phyloP scores from a whole-genome alignment of 2,113 vertebrate genomes.

The Phodopus roborovskii region DNA sequence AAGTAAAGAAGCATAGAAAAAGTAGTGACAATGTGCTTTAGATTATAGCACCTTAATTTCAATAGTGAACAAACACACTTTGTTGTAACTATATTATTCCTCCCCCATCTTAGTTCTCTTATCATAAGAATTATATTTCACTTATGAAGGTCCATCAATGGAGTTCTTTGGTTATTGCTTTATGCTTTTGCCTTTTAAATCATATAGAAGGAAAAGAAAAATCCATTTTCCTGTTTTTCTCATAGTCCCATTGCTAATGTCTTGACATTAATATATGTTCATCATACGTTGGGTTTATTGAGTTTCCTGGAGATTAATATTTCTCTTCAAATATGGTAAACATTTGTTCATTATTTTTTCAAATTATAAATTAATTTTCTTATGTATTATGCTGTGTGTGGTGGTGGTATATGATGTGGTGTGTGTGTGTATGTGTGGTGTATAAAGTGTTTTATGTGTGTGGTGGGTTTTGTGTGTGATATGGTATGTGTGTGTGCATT shows the following conservation, averaged over 20 bases:
- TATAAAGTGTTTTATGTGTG: not conserved
- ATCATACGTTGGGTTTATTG: conserved; percentile 22
- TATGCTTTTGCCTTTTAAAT: conserved; percentile 31
- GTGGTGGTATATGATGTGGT: not conserved
- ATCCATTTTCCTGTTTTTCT: conserved; percentile 10
- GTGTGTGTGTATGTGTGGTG: not conserved
- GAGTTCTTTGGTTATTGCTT: not conserved
- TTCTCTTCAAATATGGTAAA: not conserved
- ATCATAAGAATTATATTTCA: not conserved
- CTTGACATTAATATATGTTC: not conserved
- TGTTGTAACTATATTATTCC: not conserved
- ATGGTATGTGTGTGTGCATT: not conserved
- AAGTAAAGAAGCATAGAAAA: not conserved
- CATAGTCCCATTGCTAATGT: not conserved
- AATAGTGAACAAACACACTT: not conserved
- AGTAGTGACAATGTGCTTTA: not conserved
- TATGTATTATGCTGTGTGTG: not conserved
- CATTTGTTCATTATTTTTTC: not conserved
- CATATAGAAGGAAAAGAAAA: conserved; percentile 24
- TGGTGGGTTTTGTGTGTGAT: not conserved
- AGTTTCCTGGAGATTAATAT: not conserved
- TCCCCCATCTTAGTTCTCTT: not conserved
- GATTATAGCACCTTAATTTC: conserved; percentile 47
- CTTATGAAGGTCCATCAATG: not conserved
- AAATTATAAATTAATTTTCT: not conserved